Evolutionary conservation across 2,888 invertebrate species (phyloP).

Genomic region (Lasioglossum zephyrum): DNA sequence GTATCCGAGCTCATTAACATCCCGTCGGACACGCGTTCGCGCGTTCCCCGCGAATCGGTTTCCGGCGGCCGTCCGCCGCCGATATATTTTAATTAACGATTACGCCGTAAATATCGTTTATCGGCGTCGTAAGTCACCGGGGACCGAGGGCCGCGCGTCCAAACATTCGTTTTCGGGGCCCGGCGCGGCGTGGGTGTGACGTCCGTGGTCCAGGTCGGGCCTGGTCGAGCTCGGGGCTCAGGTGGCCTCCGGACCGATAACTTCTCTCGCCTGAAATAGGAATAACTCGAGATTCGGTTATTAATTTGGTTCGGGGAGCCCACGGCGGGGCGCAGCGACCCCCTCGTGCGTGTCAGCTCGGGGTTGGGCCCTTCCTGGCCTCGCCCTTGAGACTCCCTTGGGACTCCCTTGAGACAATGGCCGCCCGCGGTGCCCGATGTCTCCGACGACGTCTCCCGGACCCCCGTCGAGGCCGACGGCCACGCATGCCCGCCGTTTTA

Average conservation of each 20-base stretch:
- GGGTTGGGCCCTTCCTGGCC: constrained; percentile 60
- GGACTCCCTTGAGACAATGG: constrained; percentile 82
- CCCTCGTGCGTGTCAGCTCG: constrained; percentile 78
- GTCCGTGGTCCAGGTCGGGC: constrained; percentile 30
- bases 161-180: constrained; percentile 49
- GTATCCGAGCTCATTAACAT: constrained; percentile 50
- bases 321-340: constrained; percentile 76
- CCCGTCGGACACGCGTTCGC: constrained; percentile 25
- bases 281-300: constrained; percentile 74
- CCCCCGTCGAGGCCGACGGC: constrained; percentile 78
- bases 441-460: constrained; percentile 80
- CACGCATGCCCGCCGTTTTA: constrained; percentile 75
- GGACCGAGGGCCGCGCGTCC: constrained; percentile 30
- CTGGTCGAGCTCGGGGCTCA: constrained; percentile 40
- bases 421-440: constrained; percentile 80
- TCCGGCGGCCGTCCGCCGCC: constrained; percentile 16
- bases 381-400: constrained; percentile 72
- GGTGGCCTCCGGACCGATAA: constrained; percentile 57
- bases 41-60: constrained; percentile 38
- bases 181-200: constrained; percentile 70
- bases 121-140: constrained; percentile 63
- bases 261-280: constrained; percentile 52
- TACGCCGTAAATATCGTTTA: constrained; percentile 65
- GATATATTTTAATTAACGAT: constrained; percentile 63
- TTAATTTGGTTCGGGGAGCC: constrained; percentile 77